Percentiles rank a stretch among this genome's conserved stretches.
Conservation (phyloP, 1,140 invertebrate species). For the Drosophila kepulauana region DNA sequence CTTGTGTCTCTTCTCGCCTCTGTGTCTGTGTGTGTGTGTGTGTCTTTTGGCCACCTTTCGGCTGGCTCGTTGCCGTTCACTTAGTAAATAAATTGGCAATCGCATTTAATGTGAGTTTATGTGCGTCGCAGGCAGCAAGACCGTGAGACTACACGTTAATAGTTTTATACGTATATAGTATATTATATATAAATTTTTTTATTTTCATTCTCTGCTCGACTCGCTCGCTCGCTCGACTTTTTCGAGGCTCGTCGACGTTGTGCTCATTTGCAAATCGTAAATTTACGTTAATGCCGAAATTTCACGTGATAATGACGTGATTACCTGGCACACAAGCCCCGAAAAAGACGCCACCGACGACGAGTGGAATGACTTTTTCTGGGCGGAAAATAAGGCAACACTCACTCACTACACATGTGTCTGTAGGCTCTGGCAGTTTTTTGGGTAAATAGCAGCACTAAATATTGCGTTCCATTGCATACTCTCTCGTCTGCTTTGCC, state of each 20-base stretch:
- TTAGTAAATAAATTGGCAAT: conserved; percentile 84
- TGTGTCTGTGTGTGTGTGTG: not conserved
- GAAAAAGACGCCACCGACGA: conserved; percentile 22
- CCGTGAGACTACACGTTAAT: conserved; percentile 28
- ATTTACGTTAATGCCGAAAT: conserved; percentile 83
- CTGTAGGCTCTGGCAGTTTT: conserved; percentile 29
- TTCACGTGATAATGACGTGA: conserved; percentile 84
- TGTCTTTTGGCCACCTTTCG: conserved; percentile 28
- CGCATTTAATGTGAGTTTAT: conserved; percentile 84
- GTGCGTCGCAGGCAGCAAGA: conserved; percentile 68
- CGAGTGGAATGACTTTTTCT: not conserved
- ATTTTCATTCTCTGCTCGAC: conserved; percentile 16
- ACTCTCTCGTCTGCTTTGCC: conserved; percentile 17
- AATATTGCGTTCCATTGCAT: conserved; percentile 64
- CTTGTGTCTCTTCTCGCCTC: not conserved
- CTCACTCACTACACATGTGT: not conserved
- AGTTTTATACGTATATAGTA: conserved; percentile 37
- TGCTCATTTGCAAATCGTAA: conserved; percentile 83
- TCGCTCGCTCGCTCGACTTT: conserved; percentile 11
- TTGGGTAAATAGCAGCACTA: conserved; percentile 33
- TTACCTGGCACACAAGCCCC: conserved; percentile 68
- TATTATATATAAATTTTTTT: conserved; percentile 39
- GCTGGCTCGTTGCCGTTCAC: conserved; percentile 62
- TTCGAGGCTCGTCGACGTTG: conserved; percentile 35
- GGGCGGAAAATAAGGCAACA: not conserved